These are phyloP conservation scores for Eriocheir sinensis DNA, from an alignment of 1,140 invertebrate species.

Conservation along the genomic window DNA sequence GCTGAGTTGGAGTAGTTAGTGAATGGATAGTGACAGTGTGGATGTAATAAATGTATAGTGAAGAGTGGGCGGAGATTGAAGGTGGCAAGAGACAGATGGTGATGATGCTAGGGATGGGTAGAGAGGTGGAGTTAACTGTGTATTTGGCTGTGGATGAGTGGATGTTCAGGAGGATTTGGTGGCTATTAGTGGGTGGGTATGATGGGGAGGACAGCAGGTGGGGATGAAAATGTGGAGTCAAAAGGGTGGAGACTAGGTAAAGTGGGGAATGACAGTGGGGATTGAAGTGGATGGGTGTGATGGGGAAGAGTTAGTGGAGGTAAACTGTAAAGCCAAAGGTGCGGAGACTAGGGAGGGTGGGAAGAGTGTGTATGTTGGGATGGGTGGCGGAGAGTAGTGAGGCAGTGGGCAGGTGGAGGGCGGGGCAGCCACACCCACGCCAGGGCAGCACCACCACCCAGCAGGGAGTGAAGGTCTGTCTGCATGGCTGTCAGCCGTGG, in stretches of 20 bases:
- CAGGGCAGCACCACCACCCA: slow-evolving; percentile 6
- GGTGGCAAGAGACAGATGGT: not conserved
- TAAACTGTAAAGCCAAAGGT: not conserved
- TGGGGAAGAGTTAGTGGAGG: not conserved
- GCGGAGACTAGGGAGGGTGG: not conserved
- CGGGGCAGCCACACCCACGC: not conserved
- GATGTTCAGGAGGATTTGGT: not conserved
- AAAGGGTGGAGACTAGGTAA: too few relatives aligned
- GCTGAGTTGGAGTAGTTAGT: too few relatives aligned
- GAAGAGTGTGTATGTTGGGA: not conserved
- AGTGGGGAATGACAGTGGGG: too few relatives aligned
- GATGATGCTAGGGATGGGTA: not conserved
- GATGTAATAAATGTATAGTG: too few relatives aligned
- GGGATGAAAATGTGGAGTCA: too few relatives aligned
- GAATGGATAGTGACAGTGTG: too few relatives aligned
- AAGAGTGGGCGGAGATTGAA: not conserved
- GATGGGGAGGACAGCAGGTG: too few relatives aligned
- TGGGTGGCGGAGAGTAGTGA: not conserved
- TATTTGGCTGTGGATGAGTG: too few relatives aligned
- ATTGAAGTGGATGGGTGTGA: not conserved
- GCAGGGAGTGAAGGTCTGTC: slow-evolving; percentile 8
- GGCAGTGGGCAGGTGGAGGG: not conserved
- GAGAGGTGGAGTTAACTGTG: too few relatives aligned
- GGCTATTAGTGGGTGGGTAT: not conserved
- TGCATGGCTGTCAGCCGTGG: slow-evolving; percentile 54